Evolutionary conservation across 2,113 vertebrate species (phyloP).

Genomic region (Ceratotherium simum): DNA sequence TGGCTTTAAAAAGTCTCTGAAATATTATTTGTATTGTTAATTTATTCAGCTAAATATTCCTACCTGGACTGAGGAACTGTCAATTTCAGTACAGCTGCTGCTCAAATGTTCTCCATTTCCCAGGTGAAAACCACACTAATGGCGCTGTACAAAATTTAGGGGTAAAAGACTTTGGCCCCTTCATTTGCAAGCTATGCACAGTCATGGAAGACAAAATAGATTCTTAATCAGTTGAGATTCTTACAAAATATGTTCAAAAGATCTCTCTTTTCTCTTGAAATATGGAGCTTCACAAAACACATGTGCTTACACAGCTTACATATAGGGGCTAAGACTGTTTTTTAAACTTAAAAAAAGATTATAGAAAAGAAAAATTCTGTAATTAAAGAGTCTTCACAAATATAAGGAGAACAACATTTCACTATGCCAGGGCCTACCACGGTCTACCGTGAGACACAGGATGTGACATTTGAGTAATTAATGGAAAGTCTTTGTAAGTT

Average conservation of each 20-base stretch:
- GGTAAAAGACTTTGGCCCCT: neutral
- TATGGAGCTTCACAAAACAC: neutral
- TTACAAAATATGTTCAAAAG: constrained; percentile 13
- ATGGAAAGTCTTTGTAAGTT: constrained; percentile 75
- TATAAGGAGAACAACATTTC: constrained; percentile 61
- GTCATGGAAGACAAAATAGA: constrained; percentile 7
- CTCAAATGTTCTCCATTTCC: neutral
- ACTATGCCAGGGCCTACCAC: constrained; percentile 57
- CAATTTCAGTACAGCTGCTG: neutral
- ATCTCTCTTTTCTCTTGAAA: constrained; percentile 7
- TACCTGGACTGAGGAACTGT: neutral
- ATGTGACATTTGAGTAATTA: constrained; percentile 76
- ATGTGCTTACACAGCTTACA: neutral
- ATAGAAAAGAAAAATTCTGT: neutral
- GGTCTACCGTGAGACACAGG: constrained; percentile 63
- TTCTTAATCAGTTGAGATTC: constrained; percentile 6
- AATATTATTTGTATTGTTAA: constrained; percentile 48
- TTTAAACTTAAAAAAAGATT: neutral
- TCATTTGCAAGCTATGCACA: constrained; percentile 27
- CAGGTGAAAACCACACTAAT: neutral
- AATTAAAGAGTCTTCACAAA: constrained; percentile 21
- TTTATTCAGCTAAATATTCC: neutral
- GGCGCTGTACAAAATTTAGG: neutral
- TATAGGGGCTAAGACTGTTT: neutral
- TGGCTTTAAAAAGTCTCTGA: neutral